A percentile compares a stretch with the other conserved stretches of the same genome.
Conservation (phyloP, 2,113 vertebrate genomes). For the Corythornis madagascariensis region DNA sequence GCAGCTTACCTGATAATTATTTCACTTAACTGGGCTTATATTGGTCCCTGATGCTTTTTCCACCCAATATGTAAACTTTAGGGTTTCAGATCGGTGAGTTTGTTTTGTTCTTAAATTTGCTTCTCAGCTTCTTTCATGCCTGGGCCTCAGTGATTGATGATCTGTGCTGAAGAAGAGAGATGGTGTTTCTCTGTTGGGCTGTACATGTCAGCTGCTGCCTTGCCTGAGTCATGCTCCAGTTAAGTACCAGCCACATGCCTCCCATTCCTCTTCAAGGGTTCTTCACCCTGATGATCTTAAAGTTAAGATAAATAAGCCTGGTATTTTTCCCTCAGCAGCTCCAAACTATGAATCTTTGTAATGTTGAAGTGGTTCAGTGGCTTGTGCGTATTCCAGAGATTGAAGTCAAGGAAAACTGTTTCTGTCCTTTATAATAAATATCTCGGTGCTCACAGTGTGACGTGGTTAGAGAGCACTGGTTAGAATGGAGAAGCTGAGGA, state of each 20-base stretch:
- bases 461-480: background rate
- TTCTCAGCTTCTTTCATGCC: background rate
- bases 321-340: background rate
- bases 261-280: background rate
- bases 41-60: background rate
- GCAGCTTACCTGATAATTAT: background rate
- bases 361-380: background rate
- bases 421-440: background rate
- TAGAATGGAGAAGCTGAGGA: background rate
- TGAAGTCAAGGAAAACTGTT: background rate
- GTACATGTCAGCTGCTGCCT: background rate
- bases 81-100: background rate
- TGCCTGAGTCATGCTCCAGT: background rate
- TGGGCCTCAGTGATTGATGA: background rate
- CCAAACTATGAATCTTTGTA: background rate
- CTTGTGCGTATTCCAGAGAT: background rate
- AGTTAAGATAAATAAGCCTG: background rate
- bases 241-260: background rate
- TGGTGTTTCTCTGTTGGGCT: background rate
- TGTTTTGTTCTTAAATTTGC: background rate
- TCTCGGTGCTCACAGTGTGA: background rate
- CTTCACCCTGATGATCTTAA: background rate
- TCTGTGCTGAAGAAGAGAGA: background rate
- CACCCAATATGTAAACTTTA: accelerated
- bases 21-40: background rate